Evolutionary conservation across 2,888 invertebrate species (phyloP), one percentile per base, ranked within the genome.

Genomic region (Neoascia interrupta): DNA sequence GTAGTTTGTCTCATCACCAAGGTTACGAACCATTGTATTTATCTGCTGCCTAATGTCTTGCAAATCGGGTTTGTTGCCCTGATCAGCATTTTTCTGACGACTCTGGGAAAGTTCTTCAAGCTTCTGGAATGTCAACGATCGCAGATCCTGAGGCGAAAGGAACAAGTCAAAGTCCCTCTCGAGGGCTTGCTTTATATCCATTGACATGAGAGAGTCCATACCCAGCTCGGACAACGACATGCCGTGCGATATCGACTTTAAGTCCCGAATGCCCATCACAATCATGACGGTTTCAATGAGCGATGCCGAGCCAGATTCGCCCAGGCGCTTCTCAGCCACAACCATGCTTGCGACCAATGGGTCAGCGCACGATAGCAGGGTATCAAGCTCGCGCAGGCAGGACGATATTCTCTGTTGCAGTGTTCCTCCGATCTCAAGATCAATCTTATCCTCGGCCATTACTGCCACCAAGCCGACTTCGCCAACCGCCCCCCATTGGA

Each of bases 141-240:
- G 91, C 63, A 97, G 93, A 83, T 97, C 97, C 85, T 96, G 95
- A 3, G 96, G 94, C 0, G 96, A 93, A 2, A 98, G 90, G 86
- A 94, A 93, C 58, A 98, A 90, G 85, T 97, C 97, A 85, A 94
- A 97, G 86, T 97, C 95, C 83, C 96, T 90, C 87, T 97, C 97
- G 2, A 97, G 88, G 0, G 94, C 94, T 89, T 97, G 97, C 83
- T 97, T 97, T 82, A 99, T 96, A 89, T 99, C 98, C 0, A 97
- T 96, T 0, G 96, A 96, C 96, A 97, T 98, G 90, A 98, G 93
- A 1, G 98, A 98, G 89, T 99, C 98, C 93, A 99, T 95, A 28
- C 98, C 98, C 79, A 99, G 90, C 86, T 98, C 98, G 1, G 96
- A 95, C 1, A 99, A 89, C 0, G 94, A 92, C 0, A 93, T 91